A percentile compares a stretch with the other conserved stretches of the same genome.
These are phyloP conservation scores for Linnaemya vulpina DNA, from an alignment of 2,888 invertebrate genomes.

Conservation along the genomic window DNA sequence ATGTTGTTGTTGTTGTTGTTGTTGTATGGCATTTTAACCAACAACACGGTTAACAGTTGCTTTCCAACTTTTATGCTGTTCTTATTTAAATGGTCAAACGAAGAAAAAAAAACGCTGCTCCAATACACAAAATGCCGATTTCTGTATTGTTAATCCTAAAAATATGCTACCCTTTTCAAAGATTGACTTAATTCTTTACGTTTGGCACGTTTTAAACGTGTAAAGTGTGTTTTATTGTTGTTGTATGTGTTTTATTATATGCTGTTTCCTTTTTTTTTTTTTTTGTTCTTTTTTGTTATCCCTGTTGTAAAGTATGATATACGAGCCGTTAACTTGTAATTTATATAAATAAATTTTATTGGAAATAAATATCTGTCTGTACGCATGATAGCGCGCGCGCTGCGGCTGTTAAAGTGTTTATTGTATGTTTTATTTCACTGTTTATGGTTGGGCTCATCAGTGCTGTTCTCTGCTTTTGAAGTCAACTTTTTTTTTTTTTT, in stretches of 20 bases:
- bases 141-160: constrained; percentile 26
- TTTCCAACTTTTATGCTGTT: constrained; percentile 7
- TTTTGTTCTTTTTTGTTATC: constrained; percentile 1
- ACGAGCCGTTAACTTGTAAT: constrained; percentile 54
- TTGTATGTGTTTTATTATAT: constrained; percentile 14
- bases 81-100: constrained; percentile 21
- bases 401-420: neutral
- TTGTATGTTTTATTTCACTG: neutral
- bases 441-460: constrained; percentile 36
- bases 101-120: neutral
- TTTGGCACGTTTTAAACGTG: constrained; percentile 16
- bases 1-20: neutral
- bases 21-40: neutral
- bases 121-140: neutral
- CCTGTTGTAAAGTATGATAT: constrained; percentile 38
- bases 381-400: constrained; percentile 19
- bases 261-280: too few relatives aligned
- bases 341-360: constrained; percentile 59
- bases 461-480: neutral
- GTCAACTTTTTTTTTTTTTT: too few relatives aligned
- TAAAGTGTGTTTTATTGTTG: neutral
- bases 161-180: constrained; percentile 39
- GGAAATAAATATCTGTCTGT: constrained; percentile 28
- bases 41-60: neutral
- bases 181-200: constrained; percentile 2